Evolutionary conservation across 2,113 vertebrate species (phyloP), one percentile per base, ranked within the genome.

Genomic region (Hippolais icterina): DNA sequence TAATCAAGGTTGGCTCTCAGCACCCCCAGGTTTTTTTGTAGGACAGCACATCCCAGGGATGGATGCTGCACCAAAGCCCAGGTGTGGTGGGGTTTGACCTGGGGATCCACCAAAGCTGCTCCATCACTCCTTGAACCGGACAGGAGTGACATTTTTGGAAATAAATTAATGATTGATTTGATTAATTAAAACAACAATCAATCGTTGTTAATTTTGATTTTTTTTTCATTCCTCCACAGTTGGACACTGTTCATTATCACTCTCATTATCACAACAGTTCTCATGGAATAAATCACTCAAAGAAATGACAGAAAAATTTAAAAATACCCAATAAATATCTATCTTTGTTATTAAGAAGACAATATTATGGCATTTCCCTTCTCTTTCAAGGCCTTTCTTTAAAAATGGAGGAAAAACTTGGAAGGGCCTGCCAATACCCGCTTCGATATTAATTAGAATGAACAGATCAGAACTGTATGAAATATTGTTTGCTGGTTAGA

Each of bases 1-100:
- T 1, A 5, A 7, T 0, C 0, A 15, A 25, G 12, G 3, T 4
- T 1, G 47, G 28, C 24, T n/a, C 25, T 4, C 7, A 31, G 29
- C 11, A 12, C 3, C 8, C 0, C 28, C 78, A 25, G 41, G 16
- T 4, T 13, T 3, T 6, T n/a, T 1, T 0, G 1, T 0, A 12
- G 46, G 57, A 68, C 18, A 69, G 8, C 1, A 2, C 11, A 19
- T 11, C 1, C 9, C n/a, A 9, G 7, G n/a, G 37, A 4, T 3
- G 9, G 59, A 5, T 18, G 20, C 12, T 25, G 18, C 0, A 1
- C 4, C 59, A 46, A 1, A 1, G 18, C 0, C 12, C 61, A 22
- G 31, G 4, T 0, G 25, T 3, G 44, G 4, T 9, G 70, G 6
- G 70, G 6, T 16, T 4, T 7, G 13, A 12, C 1, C 37, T 61